phyloP scores from a whole-genome alignment of 2,888 invertebrate species.

The Boloria selene region DNA sequence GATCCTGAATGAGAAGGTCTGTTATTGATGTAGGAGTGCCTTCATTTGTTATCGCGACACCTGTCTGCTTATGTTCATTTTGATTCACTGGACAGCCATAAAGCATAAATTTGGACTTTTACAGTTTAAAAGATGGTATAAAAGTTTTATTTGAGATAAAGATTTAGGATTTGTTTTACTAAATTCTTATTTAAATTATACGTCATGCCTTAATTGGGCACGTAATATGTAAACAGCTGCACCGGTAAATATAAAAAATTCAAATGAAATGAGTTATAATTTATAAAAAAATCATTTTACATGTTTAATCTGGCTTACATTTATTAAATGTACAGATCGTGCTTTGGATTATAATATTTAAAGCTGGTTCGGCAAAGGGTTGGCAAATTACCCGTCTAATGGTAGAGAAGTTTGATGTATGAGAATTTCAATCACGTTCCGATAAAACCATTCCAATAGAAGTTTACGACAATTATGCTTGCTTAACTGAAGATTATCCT shows the following conservation, averaged over 20 bases:
- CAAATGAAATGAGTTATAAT: no score
- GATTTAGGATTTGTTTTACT: no score
- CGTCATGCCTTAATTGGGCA: no score
- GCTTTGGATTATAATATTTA: background rate
- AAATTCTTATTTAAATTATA: no score
- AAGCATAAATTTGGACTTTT: background rate
- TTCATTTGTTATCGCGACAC: slow-evolving; percentile 29
- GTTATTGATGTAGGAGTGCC: slow-evolving; percentile 28
- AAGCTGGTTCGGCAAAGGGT: background rate
- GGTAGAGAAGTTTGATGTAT: slow-evolving; percentile 5
- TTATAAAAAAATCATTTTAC: no score
- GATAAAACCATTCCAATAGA: slow-evolving; percentile 9
- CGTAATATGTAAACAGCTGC: no score
- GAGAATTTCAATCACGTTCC: slow-evolving; percentile 13
- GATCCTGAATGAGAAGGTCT: background rate
- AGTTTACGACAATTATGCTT: slow-evolving; percentile 6
- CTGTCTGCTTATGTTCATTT: slow-evolving; percentile 27
- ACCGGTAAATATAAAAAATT: no score
- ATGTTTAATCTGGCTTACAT: no score
- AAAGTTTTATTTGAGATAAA: no score
- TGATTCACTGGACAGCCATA: slow-evolving; percentile 19
- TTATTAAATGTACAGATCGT: no score
- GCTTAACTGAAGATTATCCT: slow-evolving; percentile 8
- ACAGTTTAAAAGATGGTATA: no score
- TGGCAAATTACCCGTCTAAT: background rate